Conservation (phyloP, 2,888 invertebrate species). For the Panopea generosa region DNA sequence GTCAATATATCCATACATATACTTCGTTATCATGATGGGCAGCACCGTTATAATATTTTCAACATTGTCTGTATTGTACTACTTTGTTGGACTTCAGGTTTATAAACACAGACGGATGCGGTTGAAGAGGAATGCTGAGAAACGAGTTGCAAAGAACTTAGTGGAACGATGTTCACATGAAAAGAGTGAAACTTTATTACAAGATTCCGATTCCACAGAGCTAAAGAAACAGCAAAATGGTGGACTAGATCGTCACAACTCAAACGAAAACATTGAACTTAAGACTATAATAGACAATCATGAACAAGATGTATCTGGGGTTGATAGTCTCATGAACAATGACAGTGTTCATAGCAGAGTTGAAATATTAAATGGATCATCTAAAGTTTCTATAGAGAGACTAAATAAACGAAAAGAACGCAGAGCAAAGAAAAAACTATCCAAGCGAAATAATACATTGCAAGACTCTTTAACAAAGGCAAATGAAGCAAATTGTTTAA, state of each 20-base stretch:
- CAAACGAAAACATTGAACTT: too few relatives aligned
- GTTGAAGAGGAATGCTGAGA: conserved; percentile 15
- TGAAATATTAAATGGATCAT: too few relatives aligned
- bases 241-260: too few relatives aligned
- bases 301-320: too few relatives aligned
- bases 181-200: conserved; percentile 18
- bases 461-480: conserved; percentile 34
- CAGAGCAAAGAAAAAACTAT: neutral
- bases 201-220: conserved; percentile 29
- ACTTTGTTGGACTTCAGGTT: conserved; percentile 54
- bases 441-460: conserved; percentile 2
- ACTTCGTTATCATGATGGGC: conserved; percentile 51
- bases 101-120: conserved; percentile 36
- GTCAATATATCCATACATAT: conserved; percentile 54
- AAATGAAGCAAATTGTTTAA: conserved; percentile 30
- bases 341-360: too few relatives aligned
- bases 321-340: too few relatives aligned
- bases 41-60: conserved; percentile 56
- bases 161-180: neutral
- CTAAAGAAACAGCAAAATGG: conserved; percentile 5
- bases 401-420: too few relatives aligned
- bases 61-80: conserved; percentile 58
- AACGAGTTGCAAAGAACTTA: too few relatives aligned
- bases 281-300: too few relatives aligned
- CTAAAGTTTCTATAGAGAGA: neutral